Base-by-base conservation (phyloP, 2,797 vertebrate species). In the Propithecus perrieri region DNA sequence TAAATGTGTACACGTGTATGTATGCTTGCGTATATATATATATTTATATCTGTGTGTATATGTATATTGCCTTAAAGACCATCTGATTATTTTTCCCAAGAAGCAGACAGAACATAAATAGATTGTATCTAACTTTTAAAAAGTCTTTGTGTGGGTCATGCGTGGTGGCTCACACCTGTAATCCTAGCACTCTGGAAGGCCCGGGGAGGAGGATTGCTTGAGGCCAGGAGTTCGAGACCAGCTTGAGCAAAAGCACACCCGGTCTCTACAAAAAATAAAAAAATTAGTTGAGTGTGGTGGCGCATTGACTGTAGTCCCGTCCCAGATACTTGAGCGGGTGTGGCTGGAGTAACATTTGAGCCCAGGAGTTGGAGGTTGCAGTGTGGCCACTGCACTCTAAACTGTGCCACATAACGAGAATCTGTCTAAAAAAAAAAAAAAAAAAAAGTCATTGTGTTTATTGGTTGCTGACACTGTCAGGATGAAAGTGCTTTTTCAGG, bases 1-100 rank as follows among this genome's bases (percentile, higher is more conserved):
- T 90, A 53, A 22, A 4, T 20, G 5, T 8, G 4, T 74, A 2
- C 20, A 1, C 33, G 3, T 8, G 2, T 24, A 43, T 33, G 41
- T 57, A 14, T 50, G 26, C 38, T 4, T 26, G 6, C 2, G 11
- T 48, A 4, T 35, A 0, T 13, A 0, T 18, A 2, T 69, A 7
- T 35, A 1, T 46, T 18, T 7, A 4, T 7, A 0, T 38, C 0
- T 53, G 38, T 35, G 2, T 67, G 2, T 48, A 9, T 7, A 11
- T 33, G 0, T 55, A n/a, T 4, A 0, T 41, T 28, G 15, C 41
- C 57, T 69, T 35, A 17, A 75, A 75, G 26, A 22, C 53, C 17
- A 2, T 18, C 35, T 26, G 65, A 33, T 41, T 53, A 0, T 38
- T 38, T 80, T 89, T 78, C 43, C 28, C 50, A 18, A 75, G 90